Evolutionary conservation across 2,113 vertebrate genomes (phyloP), one percentile per base, ranked within the genome.

Genomic region (Urocynchramus pylzowi): DNA sequence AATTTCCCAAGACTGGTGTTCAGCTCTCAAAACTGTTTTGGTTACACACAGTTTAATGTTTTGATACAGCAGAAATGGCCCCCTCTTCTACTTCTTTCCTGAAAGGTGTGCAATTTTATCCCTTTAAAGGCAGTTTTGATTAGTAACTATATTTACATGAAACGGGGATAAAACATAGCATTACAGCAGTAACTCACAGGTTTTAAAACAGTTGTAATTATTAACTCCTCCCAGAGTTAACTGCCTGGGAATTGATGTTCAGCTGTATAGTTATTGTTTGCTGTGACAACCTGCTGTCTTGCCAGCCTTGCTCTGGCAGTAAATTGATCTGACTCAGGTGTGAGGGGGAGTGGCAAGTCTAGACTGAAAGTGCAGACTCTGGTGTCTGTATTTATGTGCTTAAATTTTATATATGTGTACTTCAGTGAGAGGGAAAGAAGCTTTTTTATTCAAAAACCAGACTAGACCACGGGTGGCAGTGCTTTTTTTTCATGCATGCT

Each of bases 291-390:
- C 79, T 78, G 52, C 93, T 87, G 49, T 54, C 81, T 86, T 86
- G 18, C 26, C 61, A 95, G 67, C 60, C 44, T 70, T 75, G 35
- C 41, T 96, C 39, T 69, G 49, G 70, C 67, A 78, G 60, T 81
- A 78, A 80, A 89, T 90, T 57, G 73, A 11, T 93, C 50, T 95
- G 92, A 93, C 84, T 95, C 92, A 93, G 52, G 88, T 89, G 35
- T 78, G 93, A 94, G 88, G 64, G 30, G 81, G 89, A 81, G 52
- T 69, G 16, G 47, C 63, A 93, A 70, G 92, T 93, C 86, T 87
- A 92, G 91, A 84, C 86, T 81, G 59, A 37, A 92, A 89, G 42
- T 44, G 24, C 30, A 44, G 68, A 31, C 56, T 90, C 53, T 84
- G 23, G 7, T 77, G 71, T 65, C 67, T 88, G 14, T 47, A 33